Base-by-base conservation (phyloP, 2,797 vertebrate genomes). In the Dicrostonyx torquatus region DNA sequence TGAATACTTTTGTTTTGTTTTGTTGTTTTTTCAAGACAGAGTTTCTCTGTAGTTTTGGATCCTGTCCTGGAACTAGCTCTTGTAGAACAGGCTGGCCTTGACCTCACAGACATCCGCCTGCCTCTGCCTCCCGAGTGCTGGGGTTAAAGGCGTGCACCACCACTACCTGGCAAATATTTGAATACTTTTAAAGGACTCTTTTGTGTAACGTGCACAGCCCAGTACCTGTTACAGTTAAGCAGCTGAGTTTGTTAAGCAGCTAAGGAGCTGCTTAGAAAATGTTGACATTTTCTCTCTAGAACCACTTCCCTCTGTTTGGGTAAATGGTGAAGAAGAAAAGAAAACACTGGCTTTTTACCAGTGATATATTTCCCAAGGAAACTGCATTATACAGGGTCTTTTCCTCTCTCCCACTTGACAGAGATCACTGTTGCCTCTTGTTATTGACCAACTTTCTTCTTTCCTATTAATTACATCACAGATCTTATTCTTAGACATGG, bases 311-410 rank as follows among this genome's bases (percentile, higher is more conserved):
- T 93, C 34, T 88, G 14, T 82, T 82, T 43, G 55, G 29, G 50
- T 64, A 93, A 96, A 84, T 50, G 31, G n/a, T 43, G 14, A 90
- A 58, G 3, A 17, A 85, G 58, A 77, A 89, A 89, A 76, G 60
- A 40, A 89, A 85, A 62, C 11, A 72, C 15, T 83, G 37, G 26
- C 45, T 76, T 70, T 96, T 86, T 89, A 40, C 13, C 40, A 43
- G 40, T 72, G 31, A 58, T 40, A 24, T n/a, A 40, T 50, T 94
- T 92, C 60, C 53, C 45, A 87, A 82, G 60, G 53, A 95, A 70
- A 62, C 58, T 48, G 31, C 26, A n/a, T 48, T 55, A 48, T n/a
- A 14, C 62, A 58, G 55, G 43, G 9, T 29, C n/a, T 78, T 53
- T 50, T 83, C 76, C 37, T 43, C 60, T 55, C 73, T 95, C 17